Evolutionary conservation across 2,797 vertebrate species (phyloP).

Genomic region (Mus minutoides): DNA sequence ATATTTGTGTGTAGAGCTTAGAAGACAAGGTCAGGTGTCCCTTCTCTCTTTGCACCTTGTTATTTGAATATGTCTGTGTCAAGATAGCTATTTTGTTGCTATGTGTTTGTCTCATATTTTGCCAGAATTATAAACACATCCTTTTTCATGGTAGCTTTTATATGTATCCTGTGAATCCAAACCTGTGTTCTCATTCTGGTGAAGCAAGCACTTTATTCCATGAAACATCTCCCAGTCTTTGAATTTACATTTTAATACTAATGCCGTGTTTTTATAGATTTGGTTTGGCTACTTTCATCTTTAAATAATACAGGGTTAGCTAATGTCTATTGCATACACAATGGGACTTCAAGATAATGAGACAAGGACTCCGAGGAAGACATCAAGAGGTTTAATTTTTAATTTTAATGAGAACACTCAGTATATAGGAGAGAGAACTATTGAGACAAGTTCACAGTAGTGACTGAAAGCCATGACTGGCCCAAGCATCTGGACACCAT

Average conservation of each 20-base stretch:
- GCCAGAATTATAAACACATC: not conserved
- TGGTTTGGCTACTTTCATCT: not conserved
- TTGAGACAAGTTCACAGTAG: not conserved
- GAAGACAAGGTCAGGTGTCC: not conserved
- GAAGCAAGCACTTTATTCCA: not conserved
- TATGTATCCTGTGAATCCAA: not conserved
- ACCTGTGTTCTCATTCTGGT: not conserved
- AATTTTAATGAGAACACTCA: not conserved
- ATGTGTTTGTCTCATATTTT: not conserved
- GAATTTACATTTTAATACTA: slow-evolving; percentile 23
- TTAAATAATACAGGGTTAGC: not conserved
- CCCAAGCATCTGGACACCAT: not conserved
- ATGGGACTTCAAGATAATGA: slow-evolving; percentile 12
- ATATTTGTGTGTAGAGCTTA: not conserved
- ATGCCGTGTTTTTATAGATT: not conserved
- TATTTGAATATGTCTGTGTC: not conserved
- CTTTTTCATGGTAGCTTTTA: not conserved
- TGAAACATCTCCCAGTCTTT: not conserved
- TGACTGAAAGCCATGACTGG: not conserved
- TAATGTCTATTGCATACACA: not conserved
- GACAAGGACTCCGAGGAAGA: not conserved
- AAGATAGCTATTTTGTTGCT: not conserved
- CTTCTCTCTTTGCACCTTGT: not conserved
- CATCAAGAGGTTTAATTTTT: not conserved
- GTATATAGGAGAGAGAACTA: not conserved